Conservation (phyloP, 2,888 invertebrate genomes). For the Trachelus troglodyta region DNA sequence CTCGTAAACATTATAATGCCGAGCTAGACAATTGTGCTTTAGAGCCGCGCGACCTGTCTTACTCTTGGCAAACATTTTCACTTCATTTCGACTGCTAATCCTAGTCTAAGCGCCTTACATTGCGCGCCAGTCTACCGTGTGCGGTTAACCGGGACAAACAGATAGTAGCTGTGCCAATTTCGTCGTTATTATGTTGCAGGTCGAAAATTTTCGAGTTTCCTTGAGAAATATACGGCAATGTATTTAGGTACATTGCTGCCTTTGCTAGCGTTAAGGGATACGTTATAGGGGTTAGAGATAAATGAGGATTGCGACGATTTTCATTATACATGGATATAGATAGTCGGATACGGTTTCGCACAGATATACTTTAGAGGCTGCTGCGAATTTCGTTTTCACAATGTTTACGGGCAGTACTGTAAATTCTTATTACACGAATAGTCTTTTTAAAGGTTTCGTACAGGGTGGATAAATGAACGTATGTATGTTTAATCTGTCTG, state of each 20-base stretch:
- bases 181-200: not conserved
- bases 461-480: not conserved
- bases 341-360: not conserved
- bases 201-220: not conserved
- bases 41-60: constrained; percentile 25
- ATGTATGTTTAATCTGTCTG: not conserved
- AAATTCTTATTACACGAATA: not conserved
- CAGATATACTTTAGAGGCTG: not conserved
- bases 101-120: constrained; percentile 15
- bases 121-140: not conserved
- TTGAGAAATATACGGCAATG: not conserved
- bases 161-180: not conserved
- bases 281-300: not conserved
- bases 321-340: not conserved
- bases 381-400: not conserved
- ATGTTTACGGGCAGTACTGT: not conserved
- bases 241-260: not conserved
- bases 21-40: constrained; percentile 32
- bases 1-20: constrained; percentile 30
- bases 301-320: not conserved
- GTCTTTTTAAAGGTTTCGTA: not conserved
- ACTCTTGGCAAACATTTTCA: constrained; percentile 32
- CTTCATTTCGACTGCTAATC: constrained; percentile 23
- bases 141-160: not conserved
- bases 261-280: no score